Conservation (phyloP, 2,888 invertebrate genomes). For the Protula sp. region DNA sequence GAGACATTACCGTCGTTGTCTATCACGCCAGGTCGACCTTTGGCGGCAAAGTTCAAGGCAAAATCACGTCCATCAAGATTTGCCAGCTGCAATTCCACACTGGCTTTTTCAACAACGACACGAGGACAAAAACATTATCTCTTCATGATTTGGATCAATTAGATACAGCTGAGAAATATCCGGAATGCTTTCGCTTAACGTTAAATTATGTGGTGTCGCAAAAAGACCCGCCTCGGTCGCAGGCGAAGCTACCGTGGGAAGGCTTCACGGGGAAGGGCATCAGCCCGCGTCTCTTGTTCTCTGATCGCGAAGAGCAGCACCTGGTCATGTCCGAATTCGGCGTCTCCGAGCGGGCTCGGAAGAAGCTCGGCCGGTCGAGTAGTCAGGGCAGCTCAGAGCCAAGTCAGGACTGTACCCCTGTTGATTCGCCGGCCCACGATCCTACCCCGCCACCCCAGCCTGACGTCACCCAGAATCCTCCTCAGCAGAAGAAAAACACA, state of each 20-base stretch:
- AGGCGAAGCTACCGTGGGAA: conserved; percentile 36
- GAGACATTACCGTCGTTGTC: conserved; percentile 77
- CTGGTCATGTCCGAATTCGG: conserved; percentile 42
- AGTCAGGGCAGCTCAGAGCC: conserved; percentile 33
- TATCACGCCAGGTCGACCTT: conserved; percentile 77
- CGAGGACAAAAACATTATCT: conserved; percentile 70
- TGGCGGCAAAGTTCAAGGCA: conserved; percentile 60
- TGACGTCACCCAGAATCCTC: neutral
- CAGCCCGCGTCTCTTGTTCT: conserved; percentile 44
- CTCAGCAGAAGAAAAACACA: neutral
- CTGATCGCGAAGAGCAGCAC: conserved; percentile 42
- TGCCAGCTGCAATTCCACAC: conserved; percentile 84
- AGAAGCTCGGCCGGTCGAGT: conserved; percentile 21
- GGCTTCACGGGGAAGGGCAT: conserved; percentile 37
- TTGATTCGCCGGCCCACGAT: conserved; percentile 15
- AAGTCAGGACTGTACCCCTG: conserved; percentile 23
- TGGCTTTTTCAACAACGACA: conserved; percentile 72
- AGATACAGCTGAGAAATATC: conserved; percentile 50
- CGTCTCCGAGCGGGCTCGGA: conserved; percentile 39
- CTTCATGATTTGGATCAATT: conserved; percentile 57
- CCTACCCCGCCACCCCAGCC: neutral
- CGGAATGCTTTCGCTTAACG: conserved; percentile 40
- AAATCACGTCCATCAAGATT: conserved; percentile 71
- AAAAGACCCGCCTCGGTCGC: conserved; percentile 26
- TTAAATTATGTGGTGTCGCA: conserved; percentile 41